These are phyloP conservation scores for Eupithecia dodoneata DNA, from an alignment of 2,888 invertebrate species.

Conservation along the genomic window DNA sequence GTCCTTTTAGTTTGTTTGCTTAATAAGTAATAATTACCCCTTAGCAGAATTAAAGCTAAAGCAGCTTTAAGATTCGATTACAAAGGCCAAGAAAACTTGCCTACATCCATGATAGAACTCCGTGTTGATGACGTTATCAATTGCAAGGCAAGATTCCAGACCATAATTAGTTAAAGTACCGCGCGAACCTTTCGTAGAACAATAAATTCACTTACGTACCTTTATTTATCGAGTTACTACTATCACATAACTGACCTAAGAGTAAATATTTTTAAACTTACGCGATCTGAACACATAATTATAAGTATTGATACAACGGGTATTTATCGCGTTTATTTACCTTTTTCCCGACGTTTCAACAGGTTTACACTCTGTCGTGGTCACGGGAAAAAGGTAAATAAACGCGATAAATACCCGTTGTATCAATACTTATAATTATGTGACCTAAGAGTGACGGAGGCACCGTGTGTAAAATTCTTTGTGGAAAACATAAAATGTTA, in stretches of 20 bases:
- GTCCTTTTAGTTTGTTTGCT: background rate
- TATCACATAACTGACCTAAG: background rate
- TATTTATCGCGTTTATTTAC: too few species aligned
- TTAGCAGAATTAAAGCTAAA: background rate
- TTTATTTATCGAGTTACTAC: background rate
- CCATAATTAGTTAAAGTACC: background rate
- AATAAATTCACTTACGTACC: background rate
- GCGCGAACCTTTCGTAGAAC: background rate
- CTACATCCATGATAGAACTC: background rate
- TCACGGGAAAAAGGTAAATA: too few species aligned
- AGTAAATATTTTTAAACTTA: too few species aligned
- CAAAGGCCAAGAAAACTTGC: background rate
- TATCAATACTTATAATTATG: too few species aligned
- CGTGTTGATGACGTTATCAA: background rate
- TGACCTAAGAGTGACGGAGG: background rate
- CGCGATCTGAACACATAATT: too few species aligned
- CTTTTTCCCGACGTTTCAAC: too few species aligned
- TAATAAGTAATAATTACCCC: background rate
- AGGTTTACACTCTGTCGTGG: too few species aligned
- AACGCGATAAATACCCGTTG: too few species aligned
- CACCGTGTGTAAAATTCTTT: slow-evolving; percentile 48
- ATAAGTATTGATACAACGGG: too few species aligned
- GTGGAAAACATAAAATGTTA: slow-evolving; percentile 57
- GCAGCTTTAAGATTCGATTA: background rate
- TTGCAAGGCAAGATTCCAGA: background rate